Evolutionary conservation across 1,140 invertebrate species (phyloP), one percentile per base, ranked within the genome.

Genomic region (Aphaenogaster floridana): DNA sequence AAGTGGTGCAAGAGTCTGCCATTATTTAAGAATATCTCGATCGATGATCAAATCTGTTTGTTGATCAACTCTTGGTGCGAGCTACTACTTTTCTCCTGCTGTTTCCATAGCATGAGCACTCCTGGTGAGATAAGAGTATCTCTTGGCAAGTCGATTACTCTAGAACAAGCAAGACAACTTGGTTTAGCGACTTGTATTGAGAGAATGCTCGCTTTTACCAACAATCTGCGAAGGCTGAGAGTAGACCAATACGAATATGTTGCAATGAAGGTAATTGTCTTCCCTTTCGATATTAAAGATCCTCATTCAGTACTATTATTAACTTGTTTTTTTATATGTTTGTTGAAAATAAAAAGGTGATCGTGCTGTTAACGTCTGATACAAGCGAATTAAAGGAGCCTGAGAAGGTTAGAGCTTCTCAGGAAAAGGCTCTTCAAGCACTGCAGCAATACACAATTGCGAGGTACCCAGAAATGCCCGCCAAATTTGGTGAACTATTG

Each of bases 1-100:
- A 99, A 99, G 93, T 99, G 99, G 99, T 99, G 99, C 95, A 98
- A 99, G 95, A 99, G 98, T 95, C 95, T 99, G 93, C 99, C 99
- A 13, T 96, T 99, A 5, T 99, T 99, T 94, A 98, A 99, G 94
- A 98, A 99, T 95, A 99, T 99, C 92, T 98, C 98, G 86, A 98
- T 99, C 92, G 98, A 99, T 95, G 99, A 99, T 96, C 99, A 99
- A 96, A 99, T 99, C 87, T 98, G 98, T 92, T 95, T 99, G 89
- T 96, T 99, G 57, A 99, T 99, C 91, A 99, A 99, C 95, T 99
- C 98, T 61, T 99, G 99, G 99, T 99, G 98, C 95, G 99, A 99
- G 95, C 95, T 99, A 74, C 95, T 99, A 81, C 96, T 99, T 48
- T 97, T 99, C 93, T 99, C 98, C 28, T 99, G 98, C 95, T 99